Evolutionary conservation across 2,113 vertebrate species (phyloP), one percentile per base, ranked within the genome.

Genomic region (Eptatretus burgeri): DNA sequence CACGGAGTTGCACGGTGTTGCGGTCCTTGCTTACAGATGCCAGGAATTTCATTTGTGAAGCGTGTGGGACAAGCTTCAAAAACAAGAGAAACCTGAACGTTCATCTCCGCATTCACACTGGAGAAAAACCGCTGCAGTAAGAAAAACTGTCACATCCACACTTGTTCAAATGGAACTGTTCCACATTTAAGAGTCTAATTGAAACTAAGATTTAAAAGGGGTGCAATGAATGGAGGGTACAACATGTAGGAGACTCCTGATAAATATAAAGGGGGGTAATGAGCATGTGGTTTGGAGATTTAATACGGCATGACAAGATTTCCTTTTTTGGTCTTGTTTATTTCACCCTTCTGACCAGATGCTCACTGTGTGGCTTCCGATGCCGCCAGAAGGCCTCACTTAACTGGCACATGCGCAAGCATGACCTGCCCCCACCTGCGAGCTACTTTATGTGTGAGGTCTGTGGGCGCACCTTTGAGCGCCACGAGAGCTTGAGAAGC

Each of bases 381-480:
- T 98, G 91, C 71, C 80, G 91, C 63, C 91, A 98, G 74, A 98
- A 98, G 73, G 91, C 91, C 2, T 95, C 89, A 51, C 81, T 98
- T 63, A 98, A 98, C 74, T 98, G 91, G 91, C 91, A 98, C 78
- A 98, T 98, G 89, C 95, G 93, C 78, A 98, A 98, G 66, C 91
- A 98, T 0, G 88, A 98, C 1, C 88, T 88, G 1, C 86, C 93
- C 66, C 20, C n/a, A 17, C 84, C 91, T 71, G 84, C 82, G 67
- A 95, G 95, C 73, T 88, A 93, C 72, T 98, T 98, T 69, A 91
- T 88, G 73, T 98, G 91, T 75, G 85, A 83, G 70, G 89, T 95
- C 70, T 98, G 91, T 5, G 84, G 85, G 70, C 95, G 95, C 77
- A 94, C 91, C 67, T 98, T 98, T 62, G 91, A 98, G 75, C 95